phyloP scores from a whole-genome alignment of 2,113 vertebrate genomes.

The Arizona elegans region DNA sequence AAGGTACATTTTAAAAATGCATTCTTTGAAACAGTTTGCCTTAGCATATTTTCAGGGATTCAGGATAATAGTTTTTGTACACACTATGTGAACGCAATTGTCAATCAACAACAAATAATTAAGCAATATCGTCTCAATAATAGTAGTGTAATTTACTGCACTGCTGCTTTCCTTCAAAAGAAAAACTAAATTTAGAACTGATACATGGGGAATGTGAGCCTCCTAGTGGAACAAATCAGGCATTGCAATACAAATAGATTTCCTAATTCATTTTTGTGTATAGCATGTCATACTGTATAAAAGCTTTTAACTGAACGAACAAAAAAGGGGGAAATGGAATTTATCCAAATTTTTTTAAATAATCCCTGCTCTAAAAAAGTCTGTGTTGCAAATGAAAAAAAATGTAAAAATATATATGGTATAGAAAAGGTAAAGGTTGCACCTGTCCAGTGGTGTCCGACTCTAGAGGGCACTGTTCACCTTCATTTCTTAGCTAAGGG shows the following conservation, averaged over 20 bases:
- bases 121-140: background rate
- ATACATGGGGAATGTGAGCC: slow-evolving; percentile 30
- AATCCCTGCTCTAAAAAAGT: background rate
- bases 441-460: background rate
- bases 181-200: accelerated
- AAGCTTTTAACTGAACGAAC: background rate
- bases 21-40: background rate
- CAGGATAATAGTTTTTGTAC: background rate
- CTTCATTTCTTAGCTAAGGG: background rate
- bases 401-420: background rate
- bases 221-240: slow-evolving; percentile 12
- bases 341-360: background rate
- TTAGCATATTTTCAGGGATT: background rate
- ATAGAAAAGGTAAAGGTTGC: background rate
- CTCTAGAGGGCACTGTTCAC: background rate
- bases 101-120: no score
- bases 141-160: background rate
- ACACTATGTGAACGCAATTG: background rate
- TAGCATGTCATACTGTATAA: background rate
- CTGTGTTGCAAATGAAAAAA: background rate
- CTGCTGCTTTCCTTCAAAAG: background rate
- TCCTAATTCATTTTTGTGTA: background rate
- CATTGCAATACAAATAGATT: slow-evolving; percentile 11
- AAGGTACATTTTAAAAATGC: background rate
- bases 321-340: background rate